Evolutionary conservation across 2,888 invertebrate species (phyloP).

Genomic region (Conus canariensis): DNA sequence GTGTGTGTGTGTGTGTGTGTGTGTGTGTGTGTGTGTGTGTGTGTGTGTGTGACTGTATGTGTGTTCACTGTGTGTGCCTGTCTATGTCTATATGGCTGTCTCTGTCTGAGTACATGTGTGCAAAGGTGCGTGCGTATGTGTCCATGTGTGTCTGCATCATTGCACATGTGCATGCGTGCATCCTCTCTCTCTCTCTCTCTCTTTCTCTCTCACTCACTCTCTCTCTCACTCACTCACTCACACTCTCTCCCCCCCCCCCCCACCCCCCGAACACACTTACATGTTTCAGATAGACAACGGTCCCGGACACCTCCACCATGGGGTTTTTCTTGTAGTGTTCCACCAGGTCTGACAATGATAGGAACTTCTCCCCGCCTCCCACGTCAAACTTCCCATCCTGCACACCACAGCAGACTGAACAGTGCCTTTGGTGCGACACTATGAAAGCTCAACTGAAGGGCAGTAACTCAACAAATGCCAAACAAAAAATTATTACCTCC

Average conservation of each 20-base stretch:
- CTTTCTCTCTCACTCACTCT: neutral
- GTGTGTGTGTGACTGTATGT: too few species aligned
- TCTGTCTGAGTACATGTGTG: too few species aligned
- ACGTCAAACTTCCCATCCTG: conserved; percentile 95
- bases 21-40: too few species aligned
- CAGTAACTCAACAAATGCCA: neutral
- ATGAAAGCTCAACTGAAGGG: neutral
- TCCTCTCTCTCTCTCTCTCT: neutral
- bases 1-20: too few species aligned
- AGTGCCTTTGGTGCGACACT: neutral
- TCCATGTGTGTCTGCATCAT: too few species aligned
- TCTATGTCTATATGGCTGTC: too few species aligned
- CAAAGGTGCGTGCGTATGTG: too few species aligned
- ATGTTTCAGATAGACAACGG: conserved; percentile 92
- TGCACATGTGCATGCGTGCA: too few species aligned
- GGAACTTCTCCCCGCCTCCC: conserved; percentile 96
- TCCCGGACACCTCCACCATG: conserved; percentile 98
- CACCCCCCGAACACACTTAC: conserved; percentile 56
- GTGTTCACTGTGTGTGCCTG: too few species aligned
- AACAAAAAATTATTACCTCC: neutral
- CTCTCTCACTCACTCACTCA: neutral
- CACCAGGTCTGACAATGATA: conserved; percentile 93
- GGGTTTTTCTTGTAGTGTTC: conserved; percentile 98
- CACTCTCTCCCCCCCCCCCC: neutral
- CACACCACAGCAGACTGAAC: neutral